Conservation (phyloP, 2,888 invertebrate genomes). For the Diarsia brunnea region DNA sequence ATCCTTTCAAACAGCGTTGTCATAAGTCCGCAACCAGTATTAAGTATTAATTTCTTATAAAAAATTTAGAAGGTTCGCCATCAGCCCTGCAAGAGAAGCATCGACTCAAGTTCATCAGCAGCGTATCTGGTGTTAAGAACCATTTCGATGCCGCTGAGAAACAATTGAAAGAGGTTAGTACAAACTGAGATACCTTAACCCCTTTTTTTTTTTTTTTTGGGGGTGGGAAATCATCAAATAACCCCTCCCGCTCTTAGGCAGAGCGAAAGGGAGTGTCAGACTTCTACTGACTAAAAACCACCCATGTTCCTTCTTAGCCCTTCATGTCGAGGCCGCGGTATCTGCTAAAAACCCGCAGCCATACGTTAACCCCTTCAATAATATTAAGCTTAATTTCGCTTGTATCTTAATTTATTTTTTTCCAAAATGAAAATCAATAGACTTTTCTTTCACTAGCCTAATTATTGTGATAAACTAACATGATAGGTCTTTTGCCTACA, state of each 20-base stretch:
- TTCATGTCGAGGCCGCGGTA: too few relatives aligned
- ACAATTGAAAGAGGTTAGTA: constrained; percentile 64
- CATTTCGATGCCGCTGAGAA: constrained; percentile 65
- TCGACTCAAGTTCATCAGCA: constrained; percentile 70
- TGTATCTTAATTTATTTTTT: not conserved
- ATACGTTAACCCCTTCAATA: not conserved
- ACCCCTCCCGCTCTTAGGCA: too few relatives aligned
- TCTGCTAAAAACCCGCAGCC: too few relatives aligned
- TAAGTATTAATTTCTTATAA: not conserved
- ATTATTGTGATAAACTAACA: not conserved
- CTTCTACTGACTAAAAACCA: too few relatives aligned
- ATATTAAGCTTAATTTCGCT: not conserved
- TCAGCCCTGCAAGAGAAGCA: constrained; percentile 57
- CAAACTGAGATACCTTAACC: too few relatives aligned
- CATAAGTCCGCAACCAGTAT: too few relatives aligned
- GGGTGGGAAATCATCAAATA: too few relatives aligned
- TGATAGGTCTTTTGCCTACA: not conserved
- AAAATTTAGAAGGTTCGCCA: not conserved
- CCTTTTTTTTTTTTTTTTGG: too few relatives aligned
- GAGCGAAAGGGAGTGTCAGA: too few relatives aligned
- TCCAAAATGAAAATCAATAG: not conserved
- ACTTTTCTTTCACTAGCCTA: not conserved
- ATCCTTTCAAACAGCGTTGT: too few relatives aligned
- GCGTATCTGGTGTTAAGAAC: constrained; percentile 62
- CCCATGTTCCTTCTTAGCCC: too few relatives aligned